Base-by-base conservation (phyloP, 92 coral and sea anemone species). In the Montipora capitata region DNA sequence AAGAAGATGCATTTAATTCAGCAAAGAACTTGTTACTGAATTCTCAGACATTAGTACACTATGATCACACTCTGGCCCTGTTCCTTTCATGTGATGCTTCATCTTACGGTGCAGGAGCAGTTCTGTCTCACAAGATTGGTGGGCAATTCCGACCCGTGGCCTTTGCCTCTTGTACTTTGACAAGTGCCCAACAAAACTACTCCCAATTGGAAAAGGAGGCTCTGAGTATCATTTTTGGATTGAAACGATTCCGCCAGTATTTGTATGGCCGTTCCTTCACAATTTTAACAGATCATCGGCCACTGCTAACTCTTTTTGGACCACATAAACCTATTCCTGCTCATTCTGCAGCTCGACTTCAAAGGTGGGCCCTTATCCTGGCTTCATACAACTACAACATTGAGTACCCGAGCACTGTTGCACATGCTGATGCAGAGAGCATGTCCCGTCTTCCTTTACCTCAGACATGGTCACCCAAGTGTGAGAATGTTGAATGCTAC, bases 281-380 rank as follows among this genome's bases (percentile, higher is more conserved):
- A 27, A 5, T 67, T 10, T 67, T 10, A 27, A 27, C 72, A 5
- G 42, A 67, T 10, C 43, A 7, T 27, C 12, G 41, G 3, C 72
- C 72, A 0, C 10, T 67, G 72, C 72, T 67, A 14, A 27, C 72
- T 11, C 43, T 67, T 14, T 27, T 67, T 11, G 61, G 61, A 3
- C 14, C 17, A 3, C 61, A 9, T 11, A 56, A 56, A 56, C 51
- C 51, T 7, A 7, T 45, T 45, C 27, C 27, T 45, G 52, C 52
- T 83, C 59, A 54, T 54, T 10, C 90, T 18, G 94, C 94, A 44
- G 90, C 91, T n/a, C 72, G 92, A 80, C 76, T 92, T 35, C 94
- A 94, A 70, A 85, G 91, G 20, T 87, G 94, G 98, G 84, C 96
- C 0, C 63, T 94, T 3, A 85, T 87, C 65, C 91, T 92, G 4